A percentile compares a stretch with the other conserved stretches of the same genome.
These are phyloP conservation scores for Hemicrepidius hirtus DNA, from an alignment of 2,888 invertebrate genomes.

Conservation along the genomic window DNA sequence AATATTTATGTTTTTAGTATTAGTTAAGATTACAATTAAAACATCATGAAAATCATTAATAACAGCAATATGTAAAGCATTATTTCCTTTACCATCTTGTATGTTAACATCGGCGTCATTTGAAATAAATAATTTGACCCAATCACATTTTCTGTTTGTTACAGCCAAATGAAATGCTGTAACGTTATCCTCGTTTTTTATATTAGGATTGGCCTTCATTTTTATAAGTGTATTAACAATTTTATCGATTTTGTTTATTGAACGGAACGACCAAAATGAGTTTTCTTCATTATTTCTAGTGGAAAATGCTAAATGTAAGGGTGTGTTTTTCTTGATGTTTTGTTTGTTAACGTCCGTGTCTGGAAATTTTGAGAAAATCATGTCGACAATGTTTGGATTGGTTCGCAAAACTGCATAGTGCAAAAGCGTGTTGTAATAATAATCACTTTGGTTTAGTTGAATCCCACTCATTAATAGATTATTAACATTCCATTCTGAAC, in stretches of 20 bases:
- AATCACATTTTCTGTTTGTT: background rate
- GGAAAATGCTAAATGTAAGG: constrained; percentile 4
- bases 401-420: constrained; percentile 28
- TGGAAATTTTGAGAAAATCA: constrained; percentile 3
- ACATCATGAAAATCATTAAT: background rate
- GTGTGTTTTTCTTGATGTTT: background rate
- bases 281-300: too few relatives aligned
- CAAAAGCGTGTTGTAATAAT: constrained; percentile 5
- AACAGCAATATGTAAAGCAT: background rate
- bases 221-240: background rate
- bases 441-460: constrained; percentile 2
- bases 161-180: constrained; percentile 19
- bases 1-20: background rate
- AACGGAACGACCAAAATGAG: too few relatives aligned
- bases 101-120: background rate
- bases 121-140: background rate
- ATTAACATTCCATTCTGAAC: constrained; percentile 7
- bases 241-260: background rate
- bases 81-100: background rate
- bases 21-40: background rate
- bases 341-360: background rate
- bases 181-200: background rate
- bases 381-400: background rate
- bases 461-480: background rate
- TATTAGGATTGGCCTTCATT: background rate